Percentiles rank a stretch among this genome's conserved stretches.
phyloP scores from a whole-genome alignment of 2,888 invertebrate species.

The Chamaedrilus cognettii region DNA sequence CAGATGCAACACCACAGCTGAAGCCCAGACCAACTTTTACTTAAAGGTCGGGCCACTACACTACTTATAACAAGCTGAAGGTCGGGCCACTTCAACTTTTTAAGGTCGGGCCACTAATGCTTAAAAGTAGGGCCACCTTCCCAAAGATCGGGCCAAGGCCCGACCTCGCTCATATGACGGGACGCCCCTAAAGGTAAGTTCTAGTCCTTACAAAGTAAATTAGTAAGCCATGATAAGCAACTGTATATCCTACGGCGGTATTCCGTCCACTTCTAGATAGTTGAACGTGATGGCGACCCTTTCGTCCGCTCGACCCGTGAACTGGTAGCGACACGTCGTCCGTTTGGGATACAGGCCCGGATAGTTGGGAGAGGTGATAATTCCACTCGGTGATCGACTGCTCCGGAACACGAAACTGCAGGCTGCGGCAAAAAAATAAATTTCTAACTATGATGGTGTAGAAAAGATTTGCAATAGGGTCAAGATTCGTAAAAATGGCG shows the following conservation, averaged over 20 bases:
- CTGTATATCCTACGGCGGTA: slow-evolving; percentile 16
- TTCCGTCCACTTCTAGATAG: slow-evolving; percentile 12
- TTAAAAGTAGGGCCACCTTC: too few species aligned
- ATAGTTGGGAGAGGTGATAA: slow-evolving; percentile 8
- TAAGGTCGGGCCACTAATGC: too few species aligned
- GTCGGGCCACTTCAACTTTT: too few species aligned
- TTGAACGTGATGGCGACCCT: neutral
- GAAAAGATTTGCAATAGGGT: neutral
- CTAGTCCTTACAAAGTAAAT: too few species aligned
- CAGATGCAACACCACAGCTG: too few species aligned
- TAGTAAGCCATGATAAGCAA: too few species aligned
- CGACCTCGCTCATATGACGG: too few species aligned
- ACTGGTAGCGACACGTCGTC: slow-evolving; percentile 7
- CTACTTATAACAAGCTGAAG: too few species aligned
- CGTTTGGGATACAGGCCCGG: slow-evolving; percentile 14
- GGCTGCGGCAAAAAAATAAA: slow-evolving; percentile 2
- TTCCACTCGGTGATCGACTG: neutral
- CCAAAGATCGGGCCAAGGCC: too few species aligned
- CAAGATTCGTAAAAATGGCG: neutral
- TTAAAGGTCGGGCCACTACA: too few species aligned
- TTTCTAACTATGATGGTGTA: neutral
- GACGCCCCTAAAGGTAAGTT: too few species aligned
- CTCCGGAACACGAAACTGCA: slow-evolving; percentile 6
- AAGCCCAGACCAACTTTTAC: too few species aligned
- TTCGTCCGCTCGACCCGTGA: neutral